Base-by-base conservation (phyloP, 2,888 invertebrate genomes). In the Drosophila gaucha region DNA sequence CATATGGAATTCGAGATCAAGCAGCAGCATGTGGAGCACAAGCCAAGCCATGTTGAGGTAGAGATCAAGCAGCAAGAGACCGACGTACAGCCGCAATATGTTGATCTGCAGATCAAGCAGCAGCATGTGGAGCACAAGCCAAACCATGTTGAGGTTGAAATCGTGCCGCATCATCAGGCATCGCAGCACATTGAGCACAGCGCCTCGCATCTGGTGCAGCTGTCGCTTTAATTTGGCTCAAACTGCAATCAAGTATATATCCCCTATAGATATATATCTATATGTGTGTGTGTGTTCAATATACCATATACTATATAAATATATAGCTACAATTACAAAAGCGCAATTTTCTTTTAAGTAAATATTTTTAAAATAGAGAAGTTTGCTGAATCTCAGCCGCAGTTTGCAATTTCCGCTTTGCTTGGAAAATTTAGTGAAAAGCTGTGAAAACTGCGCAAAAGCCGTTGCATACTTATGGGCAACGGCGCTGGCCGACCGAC, bases 391-490 rank as follows among this genome's bases (percentile, higher is more conserved):
- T 56, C 33, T 46, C 54, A 33, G 66, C 77, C 72, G 66, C 78
- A 80, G 68, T 78, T 83, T 76, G 73, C 69, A 87, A 83, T 86
- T 86, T 83, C 83, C 83, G 83, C 31, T 52, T 33, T 10, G 49
- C 43, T 38, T 44, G 59, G 33, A 54, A 47, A 63, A 63, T 68
- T 80, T 69, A 59, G 72, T 44, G 55, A 52, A 64, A 55, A 56
- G 16, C 38, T 49, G 20, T 54, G 50, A 50, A 54, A 60, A 49
- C 65, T 67, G 33, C 57, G 38, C 2, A 43, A 28, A 22, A 52
- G 54, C 28, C 31, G 59, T 35, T 60, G 67, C 58, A 56, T 46
- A 60, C 59, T 65, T 50, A 22, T 35, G 39, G 41, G 28, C 24
- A 16, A 31, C 41, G 35, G 24, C 56, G 43, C 36, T 43, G 44